A percentile compares a stretch with the other conserved stretches of the same genome.
Conservation (phyloP, 2,797 vertebrate species). For the Rhynchonycteris naso region DNA sequence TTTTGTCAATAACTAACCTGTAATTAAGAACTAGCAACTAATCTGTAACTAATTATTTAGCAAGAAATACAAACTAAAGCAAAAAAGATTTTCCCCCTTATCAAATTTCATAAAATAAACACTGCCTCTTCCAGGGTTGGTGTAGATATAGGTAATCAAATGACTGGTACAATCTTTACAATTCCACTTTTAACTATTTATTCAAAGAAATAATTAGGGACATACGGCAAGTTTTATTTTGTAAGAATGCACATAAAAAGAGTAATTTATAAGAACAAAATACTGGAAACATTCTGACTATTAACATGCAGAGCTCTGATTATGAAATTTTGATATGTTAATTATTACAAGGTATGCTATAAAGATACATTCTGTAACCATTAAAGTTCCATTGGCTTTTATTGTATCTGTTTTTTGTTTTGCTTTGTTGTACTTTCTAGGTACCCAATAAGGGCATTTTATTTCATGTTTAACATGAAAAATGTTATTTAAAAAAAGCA, state of each 20-base stretch:
- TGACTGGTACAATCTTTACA: background rate
- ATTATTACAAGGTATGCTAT: background rate
- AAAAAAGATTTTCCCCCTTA: background rate
- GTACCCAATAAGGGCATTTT: background rate
- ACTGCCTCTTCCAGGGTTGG: background rate
- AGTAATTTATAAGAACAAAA: background rate
- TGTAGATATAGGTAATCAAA: background rate
- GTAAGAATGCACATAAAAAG: background rate
- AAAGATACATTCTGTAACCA: background rate
- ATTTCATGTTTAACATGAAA: conserved; percentile 29
- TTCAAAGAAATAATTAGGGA: background rate
- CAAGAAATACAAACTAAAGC: background rate
- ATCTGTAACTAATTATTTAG: background rate
- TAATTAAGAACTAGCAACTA: background rate
- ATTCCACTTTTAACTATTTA: conserved; percentile 4
- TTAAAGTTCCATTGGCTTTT: conserved; percentile 27
- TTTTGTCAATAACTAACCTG: background rate
- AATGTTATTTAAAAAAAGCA: conserved; percentile 12
- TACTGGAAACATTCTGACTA: background rate
- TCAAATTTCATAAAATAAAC: background rate
- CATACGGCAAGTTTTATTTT: conserved; percentile 15
- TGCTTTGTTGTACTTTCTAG: background rate
- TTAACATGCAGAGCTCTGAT: background rate
- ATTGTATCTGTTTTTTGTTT: background rate
- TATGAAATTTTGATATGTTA: background rate